phyloP scores from a whole-genome alignment of 2,888 invertebrate genomes.

The Helobdella robusta region DNA sequence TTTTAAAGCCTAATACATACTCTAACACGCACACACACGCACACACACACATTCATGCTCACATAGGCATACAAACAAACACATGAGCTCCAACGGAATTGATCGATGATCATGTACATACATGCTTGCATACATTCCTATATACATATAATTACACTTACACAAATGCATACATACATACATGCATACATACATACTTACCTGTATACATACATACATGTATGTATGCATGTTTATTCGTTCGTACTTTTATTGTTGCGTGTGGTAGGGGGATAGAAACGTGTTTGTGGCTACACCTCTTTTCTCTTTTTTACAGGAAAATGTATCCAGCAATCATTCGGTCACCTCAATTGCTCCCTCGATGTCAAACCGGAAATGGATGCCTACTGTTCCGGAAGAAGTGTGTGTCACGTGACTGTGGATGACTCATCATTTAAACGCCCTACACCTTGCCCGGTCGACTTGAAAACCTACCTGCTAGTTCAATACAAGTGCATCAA shows the following conservation, averaged over 20 bases:
- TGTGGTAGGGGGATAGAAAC: no score
- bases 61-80: background rate
- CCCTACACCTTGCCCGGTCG: constrained; percentile 21
- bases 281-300: no score
- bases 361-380: constrained; percentile 29
- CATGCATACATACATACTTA: constrained; percentile 1
- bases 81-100: no score
- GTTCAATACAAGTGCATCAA: constrained; percentile 23
- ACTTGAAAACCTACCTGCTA: constrained; percentile 24
- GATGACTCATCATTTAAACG: constrained; percentile 29
- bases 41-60: constrained; percentile 8
- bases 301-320: constrained; percentile 21
- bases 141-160: background rate
- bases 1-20: background rate
- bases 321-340: constrained; percentile 27
- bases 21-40: background rate
- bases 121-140: background rate
- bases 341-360: constrained; percentile 26
- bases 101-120: no score
- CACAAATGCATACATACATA: background rate
- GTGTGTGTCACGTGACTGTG: constrained; percentile 27
- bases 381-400: constrained; percentile 28
- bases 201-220: background rate
- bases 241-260: no score
- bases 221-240: no score